These are phyloP conservation scores for zebrafish (Danio rerio) DNA, from an alignment of 2,113 vertebrate genomes.

Conservation along the genomic window DNA sequence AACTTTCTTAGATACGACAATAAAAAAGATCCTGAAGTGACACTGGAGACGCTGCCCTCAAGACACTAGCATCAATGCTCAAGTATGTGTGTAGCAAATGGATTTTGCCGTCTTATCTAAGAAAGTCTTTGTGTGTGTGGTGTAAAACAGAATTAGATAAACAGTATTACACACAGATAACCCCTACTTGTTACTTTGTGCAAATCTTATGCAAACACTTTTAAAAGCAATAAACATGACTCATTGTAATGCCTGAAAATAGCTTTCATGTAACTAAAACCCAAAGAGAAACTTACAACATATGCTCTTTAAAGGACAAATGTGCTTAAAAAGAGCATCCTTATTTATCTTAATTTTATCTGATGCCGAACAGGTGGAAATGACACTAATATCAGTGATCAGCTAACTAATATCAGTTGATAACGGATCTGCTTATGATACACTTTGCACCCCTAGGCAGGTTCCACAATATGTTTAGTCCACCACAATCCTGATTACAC, in stretches of 20 bases:
- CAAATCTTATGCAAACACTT: not conserved
- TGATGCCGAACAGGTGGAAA: not conserved
- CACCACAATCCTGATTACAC: slow-evolving; percentile 49
- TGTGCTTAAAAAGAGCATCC: too few species aligned
- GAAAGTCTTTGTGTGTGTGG: not conserved
- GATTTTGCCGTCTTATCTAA: not conserved
- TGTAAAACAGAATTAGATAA: not conserved
- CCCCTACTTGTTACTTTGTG: not conserved
- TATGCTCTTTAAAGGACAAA: not conserved
- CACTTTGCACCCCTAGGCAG: not conserved
- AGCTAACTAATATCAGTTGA: not conserved
- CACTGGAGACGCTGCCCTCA: too few species aligned
- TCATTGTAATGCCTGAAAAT: not conserved
- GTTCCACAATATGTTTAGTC: slow-evolving; percentile 46
- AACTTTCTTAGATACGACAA: too few species aligned
- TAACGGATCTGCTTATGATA: too few species aligned
- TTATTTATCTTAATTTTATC: not conserved
- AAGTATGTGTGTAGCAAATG: too few species aligned
- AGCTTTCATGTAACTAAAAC: not conserved
- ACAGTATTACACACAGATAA: not conserved
- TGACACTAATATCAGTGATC: not conserved
- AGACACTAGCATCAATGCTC: too few species aligned
- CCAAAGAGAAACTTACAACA: not conserved
- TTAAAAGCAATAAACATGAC: not conserved
- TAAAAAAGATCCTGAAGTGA: too few species aligned